phyloP scores from a whole-genome alignment of 2,797 vertebrate species.

The Amphiprion clarkii region DNA sequence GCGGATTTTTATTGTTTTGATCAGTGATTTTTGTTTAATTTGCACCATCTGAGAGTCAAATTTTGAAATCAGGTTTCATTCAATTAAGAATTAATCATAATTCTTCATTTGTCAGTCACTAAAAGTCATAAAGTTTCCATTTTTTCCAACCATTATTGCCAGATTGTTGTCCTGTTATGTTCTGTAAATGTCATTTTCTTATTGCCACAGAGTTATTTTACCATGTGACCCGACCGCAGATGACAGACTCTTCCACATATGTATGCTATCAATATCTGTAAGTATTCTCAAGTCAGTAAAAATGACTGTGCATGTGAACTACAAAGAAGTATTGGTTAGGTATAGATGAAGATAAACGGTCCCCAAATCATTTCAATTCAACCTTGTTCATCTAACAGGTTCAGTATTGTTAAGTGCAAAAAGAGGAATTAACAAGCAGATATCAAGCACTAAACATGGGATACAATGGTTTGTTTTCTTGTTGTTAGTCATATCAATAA shows the following conservation, averaged over 20 bases:
- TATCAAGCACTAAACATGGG: too few relatives aligned
- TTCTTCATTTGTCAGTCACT: neutral
- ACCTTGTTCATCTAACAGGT: too few relatives aligned
- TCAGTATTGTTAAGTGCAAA: too few relatives aligned
- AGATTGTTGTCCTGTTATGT: neutral
- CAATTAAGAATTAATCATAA: too few relatives aligned
- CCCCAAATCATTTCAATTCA: too few relatives aligned
- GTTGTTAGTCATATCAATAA: too few relatives aligned
- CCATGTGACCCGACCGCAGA: slow-evolving; percentile 88
- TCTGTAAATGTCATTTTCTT: neutral
- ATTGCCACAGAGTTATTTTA: slow-evolving; percentile 75
- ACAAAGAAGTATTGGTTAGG: neutral
- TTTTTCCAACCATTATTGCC: neutral
- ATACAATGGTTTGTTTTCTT: too few relatives aligned
- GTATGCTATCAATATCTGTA: slow-evolving; percentile 91
- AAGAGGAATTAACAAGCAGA: too few relatives aligned
- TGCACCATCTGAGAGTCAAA: neutral
- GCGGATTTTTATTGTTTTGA: neutral
- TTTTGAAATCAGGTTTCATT: neutral
- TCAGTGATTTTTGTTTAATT: neutral
- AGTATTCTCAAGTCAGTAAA: slow-evolving; percentile 73
- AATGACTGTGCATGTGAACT: too few relatives aligned
- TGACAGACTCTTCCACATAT: slow-evolving; percentile 86
- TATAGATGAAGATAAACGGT: too few relatives aligned
- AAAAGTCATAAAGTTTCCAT: neutral